Evolutionary conservation across 2,113 vertebrate species (phyloP), one percentile per base, ranked within the genome.

Genomic region (Aramus guarauna): DNA sequence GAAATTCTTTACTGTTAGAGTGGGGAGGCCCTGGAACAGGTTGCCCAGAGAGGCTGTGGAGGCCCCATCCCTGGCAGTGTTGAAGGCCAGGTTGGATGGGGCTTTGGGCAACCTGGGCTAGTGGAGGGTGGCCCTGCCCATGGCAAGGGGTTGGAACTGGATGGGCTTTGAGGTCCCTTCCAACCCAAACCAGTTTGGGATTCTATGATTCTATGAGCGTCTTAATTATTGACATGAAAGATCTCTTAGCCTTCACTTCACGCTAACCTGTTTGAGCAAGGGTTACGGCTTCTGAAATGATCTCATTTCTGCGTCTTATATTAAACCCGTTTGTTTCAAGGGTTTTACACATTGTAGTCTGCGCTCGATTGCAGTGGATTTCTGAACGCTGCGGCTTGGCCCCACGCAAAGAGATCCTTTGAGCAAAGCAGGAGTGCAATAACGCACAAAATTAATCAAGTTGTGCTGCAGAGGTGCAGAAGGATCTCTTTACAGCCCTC

Each of bases 401-500:
- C 85, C 74, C 20, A 37, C 8, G 22, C 41, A 30, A 80, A 95
- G 58, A 76, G 27, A 37, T 15, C 59, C 14, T 5, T 27, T 24
- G 48, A 93, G 48, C 43, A 66, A 86, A 91, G 26, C 62, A 71
- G 63, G 45, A 81, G 18, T 24, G 13, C n/a, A 34, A 56, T 89
- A 88, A 91, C 9, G 13, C 74, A 10, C 76, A 83, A 82, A 90
- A 73, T 73, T 75, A 94, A 90, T 87, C 69, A 62, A 80, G 9
- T 23, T 53, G 47, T 26, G 55, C 43, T 92, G 47, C 71, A 53
- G 76, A 45, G 67, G 43, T 84, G 69, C 56, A 91, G 60, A 69
- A 85, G 60, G 88, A 52, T n/a, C 50, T 50, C 78, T 85, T 86
- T 52, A 53, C 27, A 66, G 58, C 43, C 78, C 53, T 53, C 37